Evolutionary conservation across 2,113 vertebrate species (phyloP).

Genomic region (Elephantulus edwardii): DNA sequence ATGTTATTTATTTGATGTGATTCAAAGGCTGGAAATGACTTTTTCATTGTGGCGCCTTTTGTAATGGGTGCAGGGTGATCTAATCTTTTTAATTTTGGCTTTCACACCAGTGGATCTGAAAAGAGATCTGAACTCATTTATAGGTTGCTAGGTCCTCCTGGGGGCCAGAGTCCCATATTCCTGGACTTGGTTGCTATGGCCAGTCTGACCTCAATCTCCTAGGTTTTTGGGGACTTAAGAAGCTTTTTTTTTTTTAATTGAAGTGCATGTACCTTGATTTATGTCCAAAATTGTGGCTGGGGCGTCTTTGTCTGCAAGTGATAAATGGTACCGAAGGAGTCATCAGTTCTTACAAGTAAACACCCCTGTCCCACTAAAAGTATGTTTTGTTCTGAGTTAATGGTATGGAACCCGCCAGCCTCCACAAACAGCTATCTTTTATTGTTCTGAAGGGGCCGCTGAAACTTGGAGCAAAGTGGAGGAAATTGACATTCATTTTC

Average conservation of each 20-base stretch:
- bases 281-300: conserved; percentile 85
- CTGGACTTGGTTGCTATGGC: conserved; percentile 87
- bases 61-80: conserved; percentile 85
- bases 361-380: conserved; percentile 87
- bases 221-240: conserved; percentile 84
- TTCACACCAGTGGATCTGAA: conserved; percentile 87
- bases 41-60: conserved; percentile 87
- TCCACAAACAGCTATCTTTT: conserved; percentile 86
- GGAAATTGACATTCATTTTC: conserved; percentile 85
- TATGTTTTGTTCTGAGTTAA: conserved; percentile 90
- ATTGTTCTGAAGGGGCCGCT: conserved; percentile 82
- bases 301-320: conserved; percentile 85
- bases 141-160: conserved; percentile 86
- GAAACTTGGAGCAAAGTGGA: conserved; percentile 86
- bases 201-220: conserved; percentile 86
- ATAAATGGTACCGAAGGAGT: conserved; percentile 85
- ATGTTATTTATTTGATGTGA: conserved; percentile 88
- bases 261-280: conserved; percentile 87
- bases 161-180: conserved; percentile 84
- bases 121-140: conserved; percentile 87
- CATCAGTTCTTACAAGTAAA: conserved; percentile 88
- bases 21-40: conserved; percentile 88
- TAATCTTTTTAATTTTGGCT: conserved; percentile 91
- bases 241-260: conserved; percentile 78
- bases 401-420: conserved; percentile 88